Conservation (phyloP, 2,797 vertebrate species). For the Synaphobranchus kaupii region DNA sequence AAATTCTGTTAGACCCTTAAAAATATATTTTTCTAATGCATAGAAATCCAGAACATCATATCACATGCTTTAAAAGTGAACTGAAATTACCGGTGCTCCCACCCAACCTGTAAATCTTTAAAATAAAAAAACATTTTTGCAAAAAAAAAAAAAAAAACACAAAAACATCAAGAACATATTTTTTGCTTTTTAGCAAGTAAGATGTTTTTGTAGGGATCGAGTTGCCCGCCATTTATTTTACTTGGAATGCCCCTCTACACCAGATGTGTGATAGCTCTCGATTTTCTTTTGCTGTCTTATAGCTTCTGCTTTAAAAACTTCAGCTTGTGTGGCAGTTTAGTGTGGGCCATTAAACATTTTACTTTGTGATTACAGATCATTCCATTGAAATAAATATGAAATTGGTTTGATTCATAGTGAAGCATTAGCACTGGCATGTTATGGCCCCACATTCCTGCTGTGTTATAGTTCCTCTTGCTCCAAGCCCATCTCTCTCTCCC, state of each 20-base stretch:
- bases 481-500: not conserved
- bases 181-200: conserved; percentile 14
- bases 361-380: not conserved
- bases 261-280: conserved; percentile 24
- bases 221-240: conserved; percentile 19
- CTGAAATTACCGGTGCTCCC: not conserved
- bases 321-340: conserved; percentile 3
- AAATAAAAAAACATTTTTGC: conserved; percentile 23
- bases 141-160: not conserved
- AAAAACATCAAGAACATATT: conserved; percentile 1
- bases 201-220: conserved; percentile 24
- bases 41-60: not conserved
- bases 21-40: not conserved
- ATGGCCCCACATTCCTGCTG: not conserved
- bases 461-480: not conserved
- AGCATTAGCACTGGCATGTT: not conserved
- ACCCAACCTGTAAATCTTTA: conserved; percentile 12
- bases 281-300: not conserved
- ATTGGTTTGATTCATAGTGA: not conserved
- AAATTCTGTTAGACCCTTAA: not conserved
- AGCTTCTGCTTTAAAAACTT: not conserved
- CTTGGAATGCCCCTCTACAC: conserved; percentile 16
- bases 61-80: not conserved
- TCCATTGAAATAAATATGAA: conserved; percentile 13
- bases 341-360: not conserved